A percentile compares a stretch with the other conserved stretches of the same genome.
Evolutionary conservation across 64 coral and sea anemone species (phyloP).

Genomic region (Pachyseris speciosa): DNA sequence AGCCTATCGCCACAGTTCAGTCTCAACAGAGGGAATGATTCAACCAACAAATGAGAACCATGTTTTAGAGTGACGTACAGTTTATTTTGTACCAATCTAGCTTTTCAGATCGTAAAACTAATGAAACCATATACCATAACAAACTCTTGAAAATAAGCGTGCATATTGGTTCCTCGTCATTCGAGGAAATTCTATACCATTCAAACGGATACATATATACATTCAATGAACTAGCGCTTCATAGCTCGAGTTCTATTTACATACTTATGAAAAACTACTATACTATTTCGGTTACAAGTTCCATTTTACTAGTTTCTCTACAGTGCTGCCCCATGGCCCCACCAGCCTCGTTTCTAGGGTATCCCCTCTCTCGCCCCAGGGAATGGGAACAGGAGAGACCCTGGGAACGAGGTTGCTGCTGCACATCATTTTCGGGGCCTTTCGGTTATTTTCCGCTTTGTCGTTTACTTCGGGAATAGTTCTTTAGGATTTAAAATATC

Average conservation of each 20-base stretch:
- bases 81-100: not conserved
- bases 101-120: conserved; percentile 33
- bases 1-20: too few species aligned
- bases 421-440: too few species aligned
- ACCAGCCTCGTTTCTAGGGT: too few species aligned
- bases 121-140: conserved; percentile 4
- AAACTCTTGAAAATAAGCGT: conserved; percentile 8
- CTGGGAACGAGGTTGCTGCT: too few species aligned
- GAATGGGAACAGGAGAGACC: too few species aligned
- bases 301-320: not conserved
- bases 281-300: not conserved
- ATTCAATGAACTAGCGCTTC: not conserved
- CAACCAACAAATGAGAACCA: not conserved
- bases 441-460: too few species aligned
- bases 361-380: not conserved
- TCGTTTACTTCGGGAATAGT: not conserved
- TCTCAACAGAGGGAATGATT: too few species aligned
- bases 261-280: conserved; percentile 24
- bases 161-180: not conserved
- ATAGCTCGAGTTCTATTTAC: conserved; percentile 24
- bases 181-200: not conserved
- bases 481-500: not conserved
- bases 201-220: conserved; percentile 40
- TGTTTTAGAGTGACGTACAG: not conserved
- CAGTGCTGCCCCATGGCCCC: too few species aligned